These are phyloP conservation scores for Ptilorrhoa leucosticta DNA, from an alignment of 2,113 vertebrate genomes.

Conservation along the genomic window DNA sequence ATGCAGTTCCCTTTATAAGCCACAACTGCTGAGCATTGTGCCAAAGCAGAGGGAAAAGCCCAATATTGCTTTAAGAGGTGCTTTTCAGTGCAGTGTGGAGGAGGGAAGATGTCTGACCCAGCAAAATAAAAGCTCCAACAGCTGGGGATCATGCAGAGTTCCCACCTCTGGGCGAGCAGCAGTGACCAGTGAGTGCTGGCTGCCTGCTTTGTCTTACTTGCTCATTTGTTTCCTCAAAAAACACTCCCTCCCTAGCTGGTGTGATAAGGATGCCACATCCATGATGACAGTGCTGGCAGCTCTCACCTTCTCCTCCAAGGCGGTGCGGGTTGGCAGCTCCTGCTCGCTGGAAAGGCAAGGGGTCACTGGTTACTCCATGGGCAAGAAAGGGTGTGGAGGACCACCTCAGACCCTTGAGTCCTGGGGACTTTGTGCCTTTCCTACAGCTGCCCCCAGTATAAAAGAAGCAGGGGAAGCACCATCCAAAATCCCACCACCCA, in stretches of 20 bases:
- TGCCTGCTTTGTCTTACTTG: neutral
- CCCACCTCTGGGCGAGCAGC: neutral
- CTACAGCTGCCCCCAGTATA: neutral
- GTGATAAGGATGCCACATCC: neutral
- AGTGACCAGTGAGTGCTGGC: neutral
- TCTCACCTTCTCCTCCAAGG: conserved; percentile 86
- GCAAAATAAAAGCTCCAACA: neutral
- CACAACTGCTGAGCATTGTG: neutral
- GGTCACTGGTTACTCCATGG: neutral
- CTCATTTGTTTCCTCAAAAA: neutral
- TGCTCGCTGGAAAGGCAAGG: conserved; percentile 77
- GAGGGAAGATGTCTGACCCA: neutral
- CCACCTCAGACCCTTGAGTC: neutral
- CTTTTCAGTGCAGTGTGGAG: neutral
- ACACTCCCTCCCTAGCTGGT: neutral
- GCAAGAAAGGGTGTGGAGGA: neutral
- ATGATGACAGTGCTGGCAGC: neutral
- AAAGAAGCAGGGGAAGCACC: neutral
- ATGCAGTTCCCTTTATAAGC: neutral
- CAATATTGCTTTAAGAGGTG: neutral
- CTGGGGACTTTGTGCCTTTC: neutral
- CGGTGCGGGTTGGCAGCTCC: conserved; percentile 81
- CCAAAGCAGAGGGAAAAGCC: neutral
- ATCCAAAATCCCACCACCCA: neutral
- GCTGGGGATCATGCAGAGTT: rapidly evolving